phyloP scores from a whole-genome alignment of 2,113 vertebrate genomes.

The Todiramphus saurophagus region DNA sequence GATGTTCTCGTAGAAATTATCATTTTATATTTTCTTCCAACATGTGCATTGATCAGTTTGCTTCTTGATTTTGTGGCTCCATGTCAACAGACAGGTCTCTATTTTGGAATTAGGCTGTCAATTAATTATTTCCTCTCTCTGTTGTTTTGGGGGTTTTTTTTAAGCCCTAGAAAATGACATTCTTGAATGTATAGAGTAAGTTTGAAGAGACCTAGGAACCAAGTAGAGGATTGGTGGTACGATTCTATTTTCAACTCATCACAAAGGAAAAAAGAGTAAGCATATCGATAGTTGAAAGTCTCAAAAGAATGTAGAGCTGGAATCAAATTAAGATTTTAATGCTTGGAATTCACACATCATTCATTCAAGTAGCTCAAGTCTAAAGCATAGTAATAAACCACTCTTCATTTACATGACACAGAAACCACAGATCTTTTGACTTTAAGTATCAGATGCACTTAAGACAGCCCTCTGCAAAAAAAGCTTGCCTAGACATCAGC shows the following conservation, averaged over 20 bases:
- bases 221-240: neutral
- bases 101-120: neutral
- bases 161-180: neutral
- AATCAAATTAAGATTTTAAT: neutral
- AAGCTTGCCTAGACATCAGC: neutral
- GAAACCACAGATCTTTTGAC: neutral
- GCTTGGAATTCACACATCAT: neutral
- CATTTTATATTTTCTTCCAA: neutral
- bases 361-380: neutral
- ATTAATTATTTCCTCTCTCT: neutral
- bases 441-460: neutral
- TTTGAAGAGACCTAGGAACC: neutral
- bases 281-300: neutral
- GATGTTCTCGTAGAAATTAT: neutral
- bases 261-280: neutral
- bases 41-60: neutral
- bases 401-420: neutral
- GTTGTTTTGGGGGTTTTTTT: neutral
- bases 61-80: neutral
- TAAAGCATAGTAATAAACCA: neutral
- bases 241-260: neutral
- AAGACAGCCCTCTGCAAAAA: neutral
- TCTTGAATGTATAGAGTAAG: neutral
- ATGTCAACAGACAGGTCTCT: neutral
- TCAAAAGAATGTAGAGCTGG: neutral